Evolutionary conservation across 2,888 invertebrate genomes (phyloP), one percentile per base, ranked within the genome.

Genomic region (Sisyra terminalis): DNA sequence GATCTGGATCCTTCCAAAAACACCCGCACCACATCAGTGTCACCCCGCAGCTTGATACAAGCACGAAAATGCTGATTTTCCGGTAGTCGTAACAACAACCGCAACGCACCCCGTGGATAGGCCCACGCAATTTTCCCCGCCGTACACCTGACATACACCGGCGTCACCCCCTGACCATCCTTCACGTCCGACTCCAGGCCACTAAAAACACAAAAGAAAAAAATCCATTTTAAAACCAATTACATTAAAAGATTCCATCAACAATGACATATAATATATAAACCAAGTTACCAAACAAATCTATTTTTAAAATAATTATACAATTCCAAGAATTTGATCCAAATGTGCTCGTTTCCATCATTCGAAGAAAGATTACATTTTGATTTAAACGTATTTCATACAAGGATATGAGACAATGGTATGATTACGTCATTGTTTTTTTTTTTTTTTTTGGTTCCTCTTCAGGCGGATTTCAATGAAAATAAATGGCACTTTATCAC

Each of bases 131-230:
- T 71, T 14, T 66, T 63, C 17, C 84, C 84, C 46, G 78, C 75
- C 14, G 78, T 68, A 54, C 84, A 84, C 18, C 82, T 70, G 40
- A 84, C 70, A 62, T 83, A 82, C 30, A 84, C 78, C 1, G 83
- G 82, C 30, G 78, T 77, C 39, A 84, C 80, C 3, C 77, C 80
- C 10, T 18, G 14, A 37, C 78, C 44, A 48, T 70, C 60, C 44
- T 60, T 58, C 43, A 60, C 71, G 6, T 63, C 55, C 55, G 66
- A 58, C 5, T 56, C 52, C 48, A 74, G 56, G 4, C 78, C 76
- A 55, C 79, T 79, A 65, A 30, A 71, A 72, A 47, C 58, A 56
- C 50, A 55, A 46, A 49, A 47, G 48, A 53, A 56, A 53, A 56
- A 55, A 24, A 5, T 24, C 24, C 3, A 24, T 24, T 7, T 24